A percentile compares a stretch with the other conserved stretches of the same genome.
Conservation (phyloP, 2,797 vertebrate species). For the Anguilla megastoma region DNA sequence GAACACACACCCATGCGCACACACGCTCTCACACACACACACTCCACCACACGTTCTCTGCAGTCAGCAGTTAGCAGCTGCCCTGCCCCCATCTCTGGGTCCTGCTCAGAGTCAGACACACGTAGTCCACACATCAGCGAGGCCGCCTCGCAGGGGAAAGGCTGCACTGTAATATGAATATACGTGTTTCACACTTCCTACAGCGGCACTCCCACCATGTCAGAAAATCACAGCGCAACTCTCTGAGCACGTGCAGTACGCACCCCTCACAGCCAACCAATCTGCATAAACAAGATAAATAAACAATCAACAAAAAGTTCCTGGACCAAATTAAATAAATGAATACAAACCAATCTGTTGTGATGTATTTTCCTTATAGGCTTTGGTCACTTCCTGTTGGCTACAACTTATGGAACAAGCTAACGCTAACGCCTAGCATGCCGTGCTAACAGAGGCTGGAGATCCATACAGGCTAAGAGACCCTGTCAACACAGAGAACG, state of each 20-base stretch:
- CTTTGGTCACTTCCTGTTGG: background rate
- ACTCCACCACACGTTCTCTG: background rate
- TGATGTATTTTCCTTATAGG: background rate
- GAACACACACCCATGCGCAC: no score
- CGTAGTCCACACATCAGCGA: constrained; percentile 3
- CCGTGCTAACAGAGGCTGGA: background rate
- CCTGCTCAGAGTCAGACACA: constrained; percentile 1
- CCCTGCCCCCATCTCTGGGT: background rate
- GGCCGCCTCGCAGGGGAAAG: background rate
- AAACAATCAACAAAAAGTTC: background rate
- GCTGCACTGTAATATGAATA: constrained; percentile 10
- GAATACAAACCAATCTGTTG: background rate
- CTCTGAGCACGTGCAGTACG: background rate
- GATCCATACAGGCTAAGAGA: constrained; percentile 47
- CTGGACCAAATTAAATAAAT: background rate
- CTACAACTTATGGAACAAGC: background rate
- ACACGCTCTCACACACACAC: no score
- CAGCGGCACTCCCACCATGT: background rate
- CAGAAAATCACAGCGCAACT: background rate
- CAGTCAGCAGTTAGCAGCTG: background rate
- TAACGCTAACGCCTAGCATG: background rate
- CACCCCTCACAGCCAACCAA: no score
- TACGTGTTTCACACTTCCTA: background rate
- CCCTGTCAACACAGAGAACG: constrained; percentile 13
- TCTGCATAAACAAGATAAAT: background rate